Base-by-base conservation (phyloP, 2,888 invertebrate species). In the Microctonus brassicae region DNA sequence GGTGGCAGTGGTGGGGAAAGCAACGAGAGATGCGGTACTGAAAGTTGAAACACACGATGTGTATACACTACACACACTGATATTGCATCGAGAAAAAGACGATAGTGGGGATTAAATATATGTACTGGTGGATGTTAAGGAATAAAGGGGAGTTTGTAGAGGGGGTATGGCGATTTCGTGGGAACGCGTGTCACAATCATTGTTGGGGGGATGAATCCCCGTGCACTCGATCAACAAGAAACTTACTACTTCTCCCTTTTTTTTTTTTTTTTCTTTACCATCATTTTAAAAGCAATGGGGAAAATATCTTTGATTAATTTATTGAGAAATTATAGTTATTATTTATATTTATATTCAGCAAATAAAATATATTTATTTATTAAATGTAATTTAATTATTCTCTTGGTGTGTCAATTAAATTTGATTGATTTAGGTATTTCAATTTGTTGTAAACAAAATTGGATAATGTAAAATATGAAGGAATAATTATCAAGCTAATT, bases 161-260 rank as follows among this genome's bases (percentile, higher is more conserved):
- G 67, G 47, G 26, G 57, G 70, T 75, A 75, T 76, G 80, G 75
- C 83, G 81, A 81, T 83, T 84, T 84, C 86, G 86, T 86, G 86
- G 86, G 86, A 86, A 86, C 84, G 84, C 81, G 80, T 82, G 81
- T 82, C 82, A 68, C 22, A 60, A 72, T 68, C 57, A 63, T 72
- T 68, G 63, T 63, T 68, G 55, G 42, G 69, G 73, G 69, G 76
- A 78, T 77, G 76, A 79, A 78, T 76, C 75, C 73, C 58, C 72
- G 69, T 77, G 76, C 77, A 79, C 75, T 78, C 79, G 79, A 78
- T 78, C 80, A 79, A 78, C 76, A 78, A 79, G 77, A 77, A 73
- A 69, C 68, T 71, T 36, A 58, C 55, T 62, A 34, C 61, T 29
- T 52, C 52, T 13, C 53, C 34, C 36, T n/a, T n/a, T 42, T 17